A percentile compares a stretch with the other conserved stretches of the same genome.
phyloP scores from a whole-genome alignment of 2,888 invertebrate species.

The Troides aeacus region DNA sequence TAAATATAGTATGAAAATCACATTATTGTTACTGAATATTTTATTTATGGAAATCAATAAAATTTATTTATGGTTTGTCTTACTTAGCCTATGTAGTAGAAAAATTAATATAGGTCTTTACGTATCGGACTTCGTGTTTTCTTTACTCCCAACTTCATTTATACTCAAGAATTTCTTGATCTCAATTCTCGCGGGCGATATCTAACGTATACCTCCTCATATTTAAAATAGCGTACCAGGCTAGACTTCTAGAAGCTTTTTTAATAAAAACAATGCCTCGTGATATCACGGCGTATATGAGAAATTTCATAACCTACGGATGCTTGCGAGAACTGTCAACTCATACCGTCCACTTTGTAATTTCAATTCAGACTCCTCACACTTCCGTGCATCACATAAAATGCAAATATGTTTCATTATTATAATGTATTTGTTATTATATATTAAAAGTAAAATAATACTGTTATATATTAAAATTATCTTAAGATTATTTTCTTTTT shows the following conservation, averaged over 20 bases:
- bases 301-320: slow-evolving; percentile 27
- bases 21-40: no score
- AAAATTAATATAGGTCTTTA: no score
- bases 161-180: neutral
- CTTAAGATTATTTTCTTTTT: no score
- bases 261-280: slow-evolving; percentile 27
- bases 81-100: no score
- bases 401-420: slow-evolving; percentile 5
- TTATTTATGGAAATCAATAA: no score
- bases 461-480: no score
- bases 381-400: slow-evolving; percentile 6
- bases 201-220: slow-evolving; percentile 8
- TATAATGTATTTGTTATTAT: neutral
- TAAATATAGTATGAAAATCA: no score
- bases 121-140: neutral
- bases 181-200: neutral
- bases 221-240: slow-evolving; percentile 25
- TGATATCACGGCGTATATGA: slow-evolving; percentile 19
- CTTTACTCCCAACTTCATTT: neutral
- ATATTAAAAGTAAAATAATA: neutral
- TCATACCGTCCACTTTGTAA: slow-evolving; percentile 21
- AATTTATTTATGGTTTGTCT: no score
- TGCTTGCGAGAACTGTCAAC: slow-evolving; percentile 23
- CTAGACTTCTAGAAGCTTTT: slow-evolving; percentile 26
- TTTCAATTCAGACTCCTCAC: slow-evolving; percentile 6